Evolutionary conservation across 2,888 invertebrate genomes (phyloP).

Genomic region (Spisula subtruncata): DNA sequence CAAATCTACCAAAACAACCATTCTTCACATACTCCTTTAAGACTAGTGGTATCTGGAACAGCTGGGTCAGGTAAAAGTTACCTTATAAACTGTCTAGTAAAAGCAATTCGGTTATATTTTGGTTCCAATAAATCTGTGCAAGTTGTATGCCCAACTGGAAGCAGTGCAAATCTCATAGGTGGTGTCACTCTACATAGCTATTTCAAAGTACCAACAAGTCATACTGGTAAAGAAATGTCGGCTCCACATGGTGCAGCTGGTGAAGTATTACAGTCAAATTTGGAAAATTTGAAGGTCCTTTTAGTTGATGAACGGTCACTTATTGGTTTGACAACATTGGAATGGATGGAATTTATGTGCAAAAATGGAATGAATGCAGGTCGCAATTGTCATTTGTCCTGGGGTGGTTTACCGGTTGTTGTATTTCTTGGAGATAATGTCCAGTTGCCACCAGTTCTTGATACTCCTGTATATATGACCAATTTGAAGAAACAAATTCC

Average conservation of each 20-base stretch:
- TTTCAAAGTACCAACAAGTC: constrained; percentile 66
- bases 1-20: too few relatives aligned
- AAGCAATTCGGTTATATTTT: constrained; percentile 57
- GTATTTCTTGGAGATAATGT: too few relatives aligned
- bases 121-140: constrained; percentile 63
- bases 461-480: too few relatives aligned
- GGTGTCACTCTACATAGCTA: constrained; percentile 71
- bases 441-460: too few relatives aligned
- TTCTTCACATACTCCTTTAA: too few relatives aligned
- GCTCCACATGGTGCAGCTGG: constrained; percentile 67
- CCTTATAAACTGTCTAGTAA: constrained; percentile 70
- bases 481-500: too few relatives aligned
- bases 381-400: too few relatives aligned
- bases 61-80: too few relatives aligned
- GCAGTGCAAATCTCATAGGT: constrained; percentile 67
- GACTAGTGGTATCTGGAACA: too few relatives aligned
- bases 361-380: too few relatives aligned
- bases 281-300: constrained; percentile 57
- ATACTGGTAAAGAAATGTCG: constrained; percentile 57
- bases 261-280: constrained; percentile 62
- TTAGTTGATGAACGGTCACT: constrained; percentile 73
- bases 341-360: too few relatives aligned
- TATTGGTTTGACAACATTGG: constrained; percentile 61
- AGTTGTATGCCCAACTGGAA: constrained; percentile 73
- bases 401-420: too few relatives aligned